These are phyloP conservation scores for Drosophila prostipennis DNA, from an alignment of 2,888 invertebrate genomes.

Conservation along the genomic window DNA sequence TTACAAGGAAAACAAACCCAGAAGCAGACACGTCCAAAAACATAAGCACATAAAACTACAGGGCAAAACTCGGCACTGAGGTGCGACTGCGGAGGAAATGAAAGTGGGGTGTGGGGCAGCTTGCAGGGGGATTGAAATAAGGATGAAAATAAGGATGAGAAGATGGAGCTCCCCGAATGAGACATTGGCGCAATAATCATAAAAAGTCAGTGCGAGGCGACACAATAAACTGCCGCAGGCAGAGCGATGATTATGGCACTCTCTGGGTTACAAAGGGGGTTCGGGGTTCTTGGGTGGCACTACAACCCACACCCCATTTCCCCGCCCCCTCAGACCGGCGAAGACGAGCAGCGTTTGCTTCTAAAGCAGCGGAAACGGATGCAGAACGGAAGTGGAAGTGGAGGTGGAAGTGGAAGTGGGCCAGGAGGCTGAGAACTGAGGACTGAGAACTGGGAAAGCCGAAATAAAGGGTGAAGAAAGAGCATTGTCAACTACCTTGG, in stretches of 20 bases:
- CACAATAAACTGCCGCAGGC: constrained; percentile 63
- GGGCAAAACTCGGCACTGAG: constrained; percentile 13
- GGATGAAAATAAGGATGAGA: not conserved
- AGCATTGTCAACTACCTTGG: constrained; percentile 49
- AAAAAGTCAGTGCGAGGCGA: constrained; percentile 69
- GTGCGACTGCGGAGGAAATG: constrained; percentile 14
- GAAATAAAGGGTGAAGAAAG: constrained; percentile 37
- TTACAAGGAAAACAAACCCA: constrained; percentile 45
- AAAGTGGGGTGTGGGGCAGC: not conserved
- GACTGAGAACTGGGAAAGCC: not conserved
- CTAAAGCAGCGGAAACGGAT: constrained; percentile 44
- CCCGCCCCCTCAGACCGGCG: not conserved
- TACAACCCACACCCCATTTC: not conserved
- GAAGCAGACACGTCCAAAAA: constrained; percentile 31
- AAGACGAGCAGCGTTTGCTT: constrained; percentile 3
- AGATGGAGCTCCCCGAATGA: constrained; percentile 27
- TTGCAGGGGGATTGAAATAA: not conserved
- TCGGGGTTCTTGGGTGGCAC: not conserved
- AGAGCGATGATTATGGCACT: constrained; percentile 62
- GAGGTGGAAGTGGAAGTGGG: constrained; percentile 36
- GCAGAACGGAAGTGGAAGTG: constrained; percentile 38
- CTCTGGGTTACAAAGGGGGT: constrained; percentile 35
- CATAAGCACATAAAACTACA: constrained; percentile 24
- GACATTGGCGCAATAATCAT: constrained; percentile 68
- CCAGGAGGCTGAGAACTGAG: not conserved